Evolutionary conservation across 2,113 vertebrate species (phyloP), one percentile per base, ranked within the genome.

Genomic region (Macquaria australasica): DNA sequence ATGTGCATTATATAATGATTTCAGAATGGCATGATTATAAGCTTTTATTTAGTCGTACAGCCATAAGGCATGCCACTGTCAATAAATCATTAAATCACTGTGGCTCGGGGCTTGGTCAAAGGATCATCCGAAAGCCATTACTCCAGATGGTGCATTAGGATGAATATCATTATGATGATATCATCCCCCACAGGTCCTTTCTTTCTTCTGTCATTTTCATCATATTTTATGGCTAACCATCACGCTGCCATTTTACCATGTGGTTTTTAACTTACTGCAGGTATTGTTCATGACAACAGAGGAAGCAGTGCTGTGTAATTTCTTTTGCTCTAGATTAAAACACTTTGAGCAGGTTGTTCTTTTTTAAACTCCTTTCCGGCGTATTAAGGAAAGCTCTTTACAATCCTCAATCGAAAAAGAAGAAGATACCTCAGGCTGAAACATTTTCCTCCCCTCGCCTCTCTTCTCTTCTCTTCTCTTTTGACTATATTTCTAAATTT

Each of bases 401-500:
- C 84, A 82, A 79, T 82, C 78, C 81, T 71, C 69, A 34, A 48
- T 56, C 51, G 23, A 77, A 64, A 78, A 73, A 70, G 63, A 83
- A 80, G 55, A 86, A 51, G 64, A 73, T 73, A 92, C 91, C 85
- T 83, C 69, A 15, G 89, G 90, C 82, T 85, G 83, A 84, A 89
- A 64, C 84, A 77, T 50, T 86, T 90, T 83, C 80, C 50, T 56
- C 58, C 58, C 28, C 28, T n/a, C 45, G 34, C 23, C 43, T 79
- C 20, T 14, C 58, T 5, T 55, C 77, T 77, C 77, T 31, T 64
- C 50, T 79, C 48, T 58, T 73, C 67, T 87, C 86, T 72, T 91
- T 88, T 90, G 81, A 89, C 86, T 86, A 39, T 86, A 91, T 87
- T 91, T 93, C 93, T 93, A 92, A 93, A 95, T 93, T 84, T 91